Conservation (phyloP, 1,140 invertebrate species). For the Pogonognathellus flavescens region DNA sequence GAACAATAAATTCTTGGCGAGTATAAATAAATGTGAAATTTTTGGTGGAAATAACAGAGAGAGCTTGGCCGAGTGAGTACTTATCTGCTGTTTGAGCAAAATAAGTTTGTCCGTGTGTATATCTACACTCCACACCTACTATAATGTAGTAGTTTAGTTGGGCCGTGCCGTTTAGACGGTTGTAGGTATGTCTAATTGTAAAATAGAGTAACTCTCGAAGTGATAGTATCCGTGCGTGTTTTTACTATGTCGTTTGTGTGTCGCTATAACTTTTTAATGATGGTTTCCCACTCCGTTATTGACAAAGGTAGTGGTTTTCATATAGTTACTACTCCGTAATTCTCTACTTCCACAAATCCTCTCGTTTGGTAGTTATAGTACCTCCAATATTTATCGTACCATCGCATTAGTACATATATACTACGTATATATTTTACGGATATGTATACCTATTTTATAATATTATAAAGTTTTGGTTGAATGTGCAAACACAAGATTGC, state of each 20-base stretch:
- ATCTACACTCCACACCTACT: neutral
- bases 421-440: neutral
- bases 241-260: constrained; percentile 43
- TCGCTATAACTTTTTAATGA: constrained; percentile 48
- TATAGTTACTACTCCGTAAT: neutral
- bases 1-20: neutral
- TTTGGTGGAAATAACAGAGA: neutral
- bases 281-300: constrained; percentile 48
- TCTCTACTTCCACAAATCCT: neutral
- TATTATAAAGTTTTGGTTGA: constrained; percentile 1
- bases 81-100: neutral
- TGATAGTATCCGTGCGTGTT: constrained; percentile 49
- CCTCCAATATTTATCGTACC: neutral
- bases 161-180: neutral
- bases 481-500: neutral
- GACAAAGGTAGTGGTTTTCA: constrained; percentile 45
- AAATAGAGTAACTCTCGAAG: constrained; percentile 11
- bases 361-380: neutral
- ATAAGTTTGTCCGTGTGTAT: neutral
- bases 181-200: constrained; percentile 5
- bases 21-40: constrained; percentile 31
- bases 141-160: neutral
- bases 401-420: neutral
- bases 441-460: neutral
- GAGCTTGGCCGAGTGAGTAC: neutral